These are phyloP conservation scores for Montipora cactus DNA, from an alignment of 64 coral and sea anemone species.

Conservation along the genomic window DNA sequence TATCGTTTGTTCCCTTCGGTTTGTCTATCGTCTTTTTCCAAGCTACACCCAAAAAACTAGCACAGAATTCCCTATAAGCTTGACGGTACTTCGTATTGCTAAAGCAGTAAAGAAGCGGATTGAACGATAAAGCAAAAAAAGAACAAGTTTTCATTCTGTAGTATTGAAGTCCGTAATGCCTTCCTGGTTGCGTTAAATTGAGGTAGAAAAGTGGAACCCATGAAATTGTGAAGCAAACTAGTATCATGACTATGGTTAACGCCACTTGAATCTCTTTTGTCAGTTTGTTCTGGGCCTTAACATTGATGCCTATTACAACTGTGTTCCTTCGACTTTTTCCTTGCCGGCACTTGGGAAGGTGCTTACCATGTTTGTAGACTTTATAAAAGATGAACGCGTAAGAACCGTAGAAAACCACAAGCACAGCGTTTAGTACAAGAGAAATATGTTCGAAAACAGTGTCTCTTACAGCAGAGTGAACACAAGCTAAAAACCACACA, in stretches of 20 bases:
- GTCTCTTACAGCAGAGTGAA: constrained; percentile 60
- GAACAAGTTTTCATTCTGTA: constrained; percentile 74
- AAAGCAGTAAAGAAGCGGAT: constrained; percentile 84
- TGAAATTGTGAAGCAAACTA: constrained; percentile 66
- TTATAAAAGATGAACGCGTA: constrained; percentile 58
- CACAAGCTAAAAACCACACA: constrained; percentile 56
- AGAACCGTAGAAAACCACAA: constrained; percentile 54
- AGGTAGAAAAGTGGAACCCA: constrained; percentile 82
- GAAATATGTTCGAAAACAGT: constrained; percentile 72
- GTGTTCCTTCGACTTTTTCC: background rate
- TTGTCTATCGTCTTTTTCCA: too few relatives aligned
- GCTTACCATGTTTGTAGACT: background rate
- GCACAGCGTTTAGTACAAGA: constrained; percentile 62
- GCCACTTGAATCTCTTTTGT: background rate
- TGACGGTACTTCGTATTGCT: constrained; percentile 79
- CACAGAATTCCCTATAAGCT: constrained; percentile 73
- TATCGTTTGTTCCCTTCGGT: too few relatives aligned
- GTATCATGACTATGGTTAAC: constrained; percentile 70
- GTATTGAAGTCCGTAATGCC: constrained; percentile 75
- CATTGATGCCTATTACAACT: background rate
- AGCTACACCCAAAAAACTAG: background rate
- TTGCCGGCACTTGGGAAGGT: background rate
- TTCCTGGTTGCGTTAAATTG: constrained; percentile 64
- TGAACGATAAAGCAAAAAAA: constrained; percentile 67
- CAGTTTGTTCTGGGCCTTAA: background rate